phyloP scores from a whole-genome alignment of 2,797 vertebrate species.

The Tamandua tetradactyla region DNA sequence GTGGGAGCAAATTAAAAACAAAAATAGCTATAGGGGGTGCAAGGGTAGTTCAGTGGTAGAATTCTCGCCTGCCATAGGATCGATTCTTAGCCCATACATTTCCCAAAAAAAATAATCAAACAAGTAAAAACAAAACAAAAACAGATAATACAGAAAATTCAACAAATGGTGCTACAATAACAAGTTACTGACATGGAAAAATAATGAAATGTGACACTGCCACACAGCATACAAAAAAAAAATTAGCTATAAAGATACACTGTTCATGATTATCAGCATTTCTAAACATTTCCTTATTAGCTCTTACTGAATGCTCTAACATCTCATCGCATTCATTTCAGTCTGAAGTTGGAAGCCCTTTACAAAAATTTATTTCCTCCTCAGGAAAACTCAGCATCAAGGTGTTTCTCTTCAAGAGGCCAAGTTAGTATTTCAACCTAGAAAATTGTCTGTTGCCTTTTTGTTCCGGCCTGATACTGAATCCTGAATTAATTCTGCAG shows the following conservation, averaged over 20 bases:
- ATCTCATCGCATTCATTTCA: not conserved
- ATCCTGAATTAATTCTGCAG: not conserved
- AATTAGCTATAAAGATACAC: constrained; percentile 5
- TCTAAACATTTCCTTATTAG: not conserved
- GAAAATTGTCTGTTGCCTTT: not conserved
- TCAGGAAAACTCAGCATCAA: constrained; percentile 18
- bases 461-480: not conserved
- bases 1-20: constrained; percentile 29
- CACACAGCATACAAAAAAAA: too few species aligned
- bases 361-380: not conserved
- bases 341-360: not conserved
- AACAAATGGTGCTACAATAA: too few species aligned
- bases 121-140: too few species aligned
- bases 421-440: not conserved
- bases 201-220: too few species aligned
- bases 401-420: not conserved
- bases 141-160: too few species aligned
- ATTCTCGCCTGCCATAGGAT: too few species aligned
- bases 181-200: too few species aligned
- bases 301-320: not conserved
- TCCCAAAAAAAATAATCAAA: too few species aligned
- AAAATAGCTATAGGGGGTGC: not conserved
- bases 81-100: too few species aligned
- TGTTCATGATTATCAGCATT: not conserved
- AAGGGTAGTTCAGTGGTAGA: too few species aligned